These are phyloP conservation scores for Copsychus sechellarum DNA, from an alignment of 2,113 vertebrate genomes.

Conservation along the genomic window DNA sequence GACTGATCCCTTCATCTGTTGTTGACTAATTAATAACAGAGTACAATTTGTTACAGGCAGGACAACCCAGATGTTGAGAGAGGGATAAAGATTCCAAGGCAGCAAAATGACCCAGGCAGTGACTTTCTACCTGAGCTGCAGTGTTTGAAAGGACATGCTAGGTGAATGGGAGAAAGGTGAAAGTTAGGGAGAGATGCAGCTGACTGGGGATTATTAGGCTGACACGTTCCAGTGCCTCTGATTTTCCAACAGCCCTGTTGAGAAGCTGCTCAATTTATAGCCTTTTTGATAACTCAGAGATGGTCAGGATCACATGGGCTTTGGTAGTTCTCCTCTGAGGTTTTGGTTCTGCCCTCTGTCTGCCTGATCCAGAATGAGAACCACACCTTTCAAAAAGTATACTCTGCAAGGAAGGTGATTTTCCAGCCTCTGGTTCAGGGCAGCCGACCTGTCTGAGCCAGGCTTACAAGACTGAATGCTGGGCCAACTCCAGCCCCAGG, in stretches of 20 bases:
- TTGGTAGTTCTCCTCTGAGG: neutral
- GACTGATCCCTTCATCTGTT: neutral
- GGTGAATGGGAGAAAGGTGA: neutral
- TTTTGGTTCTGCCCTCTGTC: neutral
- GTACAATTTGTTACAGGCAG: neutral
- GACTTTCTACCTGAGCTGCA: neutral
- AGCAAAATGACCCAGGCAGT: neutral
- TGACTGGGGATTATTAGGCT: neutral
- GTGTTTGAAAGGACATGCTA: neutral
- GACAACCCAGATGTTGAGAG: neutral
- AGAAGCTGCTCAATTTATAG: neutral
- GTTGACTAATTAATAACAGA: neutral
- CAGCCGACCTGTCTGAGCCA: neutral
- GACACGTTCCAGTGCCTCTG: accelerated
- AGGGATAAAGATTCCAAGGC: neutral
- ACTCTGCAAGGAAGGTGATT: neutral
- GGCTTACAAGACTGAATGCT: neutral
- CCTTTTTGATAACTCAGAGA: neutral
- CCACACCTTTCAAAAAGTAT: neutral
- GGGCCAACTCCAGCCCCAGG: neutral
- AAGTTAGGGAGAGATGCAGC: neutral
- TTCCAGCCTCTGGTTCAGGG: neutral
- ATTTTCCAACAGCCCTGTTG: neutral
- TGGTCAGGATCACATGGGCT: neutral
- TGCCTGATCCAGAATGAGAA: neutral